Evolutionary conservation across 2,113 vertebrate genomes (phyloP).

Genomic region (cattle (Bos taurus)): DNA sequence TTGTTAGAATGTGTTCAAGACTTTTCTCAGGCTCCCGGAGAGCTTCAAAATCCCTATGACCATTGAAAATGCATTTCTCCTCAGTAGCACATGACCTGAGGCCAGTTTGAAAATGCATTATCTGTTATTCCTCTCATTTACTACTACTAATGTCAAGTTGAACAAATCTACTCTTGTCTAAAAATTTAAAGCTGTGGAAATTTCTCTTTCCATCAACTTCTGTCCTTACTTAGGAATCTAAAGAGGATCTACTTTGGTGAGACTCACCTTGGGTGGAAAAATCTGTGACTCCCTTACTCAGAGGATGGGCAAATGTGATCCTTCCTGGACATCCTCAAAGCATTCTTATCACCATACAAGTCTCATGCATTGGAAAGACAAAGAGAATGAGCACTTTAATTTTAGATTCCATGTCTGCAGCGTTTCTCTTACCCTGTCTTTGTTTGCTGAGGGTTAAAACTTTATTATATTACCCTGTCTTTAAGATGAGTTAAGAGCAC

Average conservation of each 20-base stretch:
- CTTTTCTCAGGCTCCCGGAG: constrained; percentile 5
- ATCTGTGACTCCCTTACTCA: background rate
- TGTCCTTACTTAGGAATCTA: background rate
- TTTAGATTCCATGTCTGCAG: background rate
- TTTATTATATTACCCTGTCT: background rate
- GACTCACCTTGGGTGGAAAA: background rate
- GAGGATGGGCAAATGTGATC: background rate
- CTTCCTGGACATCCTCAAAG: background rate
- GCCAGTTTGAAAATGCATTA: background rate
- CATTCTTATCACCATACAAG: background rate
- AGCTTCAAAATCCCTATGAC: background rate
- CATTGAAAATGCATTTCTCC: background rate
- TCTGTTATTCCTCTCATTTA: background rate
- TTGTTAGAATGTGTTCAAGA: background rate
- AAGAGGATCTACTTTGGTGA: background rate
- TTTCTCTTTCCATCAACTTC: background rate
- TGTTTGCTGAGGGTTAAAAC: background rate
- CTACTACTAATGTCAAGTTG: background rate
- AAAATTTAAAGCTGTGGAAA: background rate
- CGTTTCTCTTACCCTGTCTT: background rate
- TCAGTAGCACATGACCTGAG: background rate
- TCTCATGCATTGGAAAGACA: background rate
- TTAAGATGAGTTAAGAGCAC: background rate
- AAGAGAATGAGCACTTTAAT: background rate
- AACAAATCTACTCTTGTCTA: background rate